These are phyloP conservation scores for Drosophila flavopinicola DNA, from an alignment of 2,888 invertebrate species.

Conservation along the genomic window DNA sequence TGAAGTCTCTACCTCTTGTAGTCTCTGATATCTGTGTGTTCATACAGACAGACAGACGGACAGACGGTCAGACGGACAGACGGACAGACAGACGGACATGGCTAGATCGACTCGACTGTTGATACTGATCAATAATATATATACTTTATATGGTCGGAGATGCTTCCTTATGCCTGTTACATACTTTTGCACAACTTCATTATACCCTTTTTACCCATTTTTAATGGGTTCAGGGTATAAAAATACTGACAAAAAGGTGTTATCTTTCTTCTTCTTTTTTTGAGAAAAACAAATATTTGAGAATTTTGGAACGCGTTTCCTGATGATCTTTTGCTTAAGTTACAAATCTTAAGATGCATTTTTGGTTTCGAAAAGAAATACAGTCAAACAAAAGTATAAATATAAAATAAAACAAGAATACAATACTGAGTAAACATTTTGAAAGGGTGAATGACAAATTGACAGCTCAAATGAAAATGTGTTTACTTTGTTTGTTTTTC, in stretches of 20 bases:
- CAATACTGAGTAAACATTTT: constrained; percentile 19
- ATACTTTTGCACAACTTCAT: too few relatives aligned
- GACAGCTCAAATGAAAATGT: constrained; percentile 3
- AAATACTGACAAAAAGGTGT: constrained; percentile 48
- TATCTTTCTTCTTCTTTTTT: constrained; percentile 7
- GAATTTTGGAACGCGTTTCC: constrained; percentile 15
- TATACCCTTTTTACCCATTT: too few relatives aligned
- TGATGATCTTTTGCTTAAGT: constrained; percentile 6
- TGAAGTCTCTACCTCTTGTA: too few relatives aligned
- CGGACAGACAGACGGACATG: too few relatives aligned
- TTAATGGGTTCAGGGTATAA: too few relatives aligned
- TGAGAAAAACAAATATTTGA: constrained; percentile 1
- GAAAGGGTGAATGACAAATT: neutral
- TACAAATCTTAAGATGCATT: constrained; percentile 17
- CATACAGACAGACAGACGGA: too few relatives aligned
- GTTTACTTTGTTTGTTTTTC: neutral
- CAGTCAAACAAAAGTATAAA: constrained; percentile 2
- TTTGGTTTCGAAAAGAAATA: constrained; percentile 25
- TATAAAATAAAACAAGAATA: neutral
- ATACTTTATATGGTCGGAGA: too few relatives aligned
- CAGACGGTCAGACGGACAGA: too few relatives aligned
- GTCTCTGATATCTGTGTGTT: too few relatives aligned
- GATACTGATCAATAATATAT: too few relatives aligned
- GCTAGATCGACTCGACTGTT: too few relatives aligned
- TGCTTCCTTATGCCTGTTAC: too few relatives aligned